Conservation (phyloP, 2,888 invertebrate species). For the Xiphydria camelus region DNA sequence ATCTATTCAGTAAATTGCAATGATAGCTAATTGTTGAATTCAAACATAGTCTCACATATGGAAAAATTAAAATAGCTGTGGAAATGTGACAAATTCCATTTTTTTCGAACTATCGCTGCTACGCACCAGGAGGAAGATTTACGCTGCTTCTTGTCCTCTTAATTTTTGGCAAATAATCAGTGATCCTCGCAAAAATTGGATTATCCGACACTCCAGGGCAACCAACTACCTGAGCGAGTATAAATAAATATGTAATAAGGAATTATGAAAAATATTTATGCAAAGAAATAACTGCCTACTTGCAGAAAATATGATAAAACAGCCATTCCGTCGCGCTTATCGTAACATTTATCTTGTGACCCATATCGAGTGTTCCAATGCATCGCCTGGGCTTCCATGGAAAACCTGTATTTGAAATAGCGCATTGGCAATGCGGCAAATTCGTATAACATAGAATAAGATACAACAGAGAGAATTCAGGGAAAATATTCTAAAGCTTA, state of each 20-base stretch:
- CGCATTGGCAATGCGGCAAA: no score
- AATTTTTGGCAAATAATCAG: slow-evolving; percentile 30
- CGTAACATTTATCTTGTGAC: slow-evolving; percentile 34
- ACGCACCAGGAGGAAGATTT: slow-evolving; percentile 32
- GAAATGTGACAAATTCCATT: no score
- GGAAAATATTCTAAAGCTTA: no score
- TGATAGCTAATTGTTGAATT: slow-evolving; percentile 13
- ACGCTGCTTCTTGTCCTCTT: slow-evolving; percentile 20
- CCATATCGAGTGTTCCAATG: slow-evolving; percentile 40
- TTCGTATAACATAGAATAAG: no score
- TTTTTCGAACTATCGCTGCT: no score
- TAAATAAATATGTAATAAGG: background rate
- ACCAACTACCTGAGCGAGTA: slow-evolving; percentile 42
- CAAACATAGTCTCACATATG: no score
- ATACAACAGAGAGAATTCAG: background rate
- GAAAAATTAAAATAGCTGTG: no score
- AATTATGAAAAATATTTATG: background rate
- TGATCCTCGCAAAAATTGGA: slow-evolving; percentile 30
- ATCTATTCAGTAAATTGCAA: slow-evolving; percentile 7
- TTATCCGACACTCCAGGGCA: slow-evolving; percentile 38
- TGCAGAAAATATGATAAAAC: slow-evolving; percentile 38
- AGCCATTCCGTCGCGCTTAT: slow-evolving; percentile 36
- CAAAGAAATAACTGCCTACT: no score
- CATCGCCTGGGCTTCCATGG: slow-evolving; percentile 43
- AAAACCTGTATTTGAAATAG: slow-evolving; percentile 34